Percentiles rank a stretch among this genome's conserved stretches.
These are phyloP conservation scores for Drosophila sordidapex DNA, from an alignment of 2,888 invertebrate species.

Conservation along the genomic window DNA sequence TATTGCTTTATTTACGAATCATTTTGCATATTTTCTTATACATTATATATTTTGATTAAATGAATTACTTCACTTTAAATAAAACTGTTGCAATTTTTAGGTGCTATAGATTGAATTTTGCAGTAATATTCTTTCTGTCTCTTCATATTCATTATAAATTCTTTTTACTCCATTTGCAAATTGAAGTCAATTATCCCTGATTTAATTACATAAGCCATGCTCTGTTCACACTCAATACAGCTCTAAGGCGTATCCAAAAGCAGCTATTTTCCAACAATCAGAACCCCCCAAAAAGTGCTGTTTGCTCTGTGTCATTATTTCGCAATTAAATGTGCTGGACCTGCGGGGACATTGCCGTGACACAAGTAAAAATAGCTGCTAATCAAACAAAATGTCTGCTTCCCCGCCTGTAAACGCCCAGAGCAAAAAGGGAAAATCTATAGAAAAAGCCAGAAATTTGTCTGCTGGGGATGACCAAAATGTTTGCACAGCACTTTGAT, in stretches of 20 bases:
- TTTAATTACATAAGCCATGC: constrained; percentile 44
- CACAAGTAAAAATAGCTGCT: constrained; percentile 62
- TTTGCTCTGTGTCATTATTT: constrained; percentile 72
- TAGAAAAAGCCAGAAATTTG: constrained; percentile 10
- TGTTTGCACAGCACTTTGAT: constrained; percentile 77
- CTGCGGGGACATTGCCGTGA: constrained; percentile 36
- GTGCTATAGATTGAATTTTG: too few relatives aligned
- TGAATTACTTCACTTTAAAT: background rate
- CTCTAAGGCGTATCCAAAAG: constrained; percentile 13
- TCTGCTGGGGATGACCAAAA: constrained; percentile 45
- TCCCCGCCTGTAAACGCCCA: constrained; percentile 30
- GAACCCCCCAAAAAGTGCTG: constrained; percentile 29
- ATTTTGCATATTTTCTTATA: background rate
- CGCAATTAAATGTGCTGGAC: constrained; percentile 61
- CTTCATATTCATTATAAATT: background rate
- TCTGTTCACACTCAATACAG: constrained; percentile 45
- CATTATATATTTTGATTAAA: background rate
- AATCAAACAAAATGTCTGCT: constrained; percentile 69
- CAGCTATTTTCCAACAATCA: constrained; percentile 19
- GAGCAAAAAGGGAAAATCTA: constrained; percentile 39
- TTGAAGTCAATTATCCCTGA: background rate
- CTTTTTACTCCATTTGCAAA: background rate
- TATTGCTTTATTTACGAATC: background rate
- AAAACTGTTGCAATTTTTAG: constrained; percentile 13
- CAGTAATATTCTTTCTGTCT: too few relatives aligned